A percentile compares a stretch with the other conserved stretches of the same genome.
phyloP scores from a whole-genome alignment of 2,888 invertebrate species.

The Rhingia rostrata region DNA sequence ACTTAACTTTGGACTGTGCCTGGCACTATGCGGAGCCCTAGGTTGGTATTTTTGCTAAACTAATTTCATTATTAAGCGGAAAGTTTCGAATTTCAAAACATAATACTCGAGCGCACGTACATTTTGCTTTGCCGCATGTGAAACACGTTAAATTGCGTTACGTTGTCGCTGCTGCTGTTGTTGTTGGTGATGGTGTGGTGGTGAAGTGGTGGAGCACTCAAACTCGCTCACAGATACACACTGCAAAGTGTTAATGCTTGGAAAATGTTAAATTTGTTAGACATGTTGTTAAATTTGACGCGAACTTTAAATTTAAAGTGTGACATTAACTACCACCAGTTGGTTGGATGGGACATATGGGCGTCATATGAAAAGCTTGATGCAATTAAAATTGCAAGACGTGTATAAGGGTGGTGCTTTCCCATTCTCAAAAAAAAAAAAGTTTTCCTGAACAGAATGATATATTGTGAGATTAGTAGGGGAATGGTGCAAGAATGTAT shows the following conservation, averaged over 20 bases:
- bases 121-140: background rate
- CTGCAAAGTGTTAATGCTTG: constrained; percentile 23
- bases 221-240: background rate
- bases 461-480: no score
- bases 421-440: background rate
- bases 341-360: constrained; percentile 9
- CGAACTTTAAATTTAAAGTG: constrained; percentile 26
- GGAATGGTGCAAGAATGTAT: background rate
- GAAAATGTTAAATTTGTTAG: background rate
- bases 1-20: constrained; percentile 63
- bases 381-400: constrained; percentile 28
- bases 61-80: constrained; percentile 45
- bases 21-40: constrained; percentile 65
- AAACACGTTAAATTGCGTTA: background rate
- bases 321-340: constrained; percentile 32
- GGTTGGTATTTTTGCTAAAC: constrained; percentile 64
- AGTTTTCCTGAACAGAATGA: background rate
- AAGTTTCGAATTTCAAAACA: constrained; percentile 31
- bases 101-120: background rate
- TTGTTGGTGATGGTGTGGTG: no score
- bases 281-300: constrained; percentile 3
- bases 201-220: no score
- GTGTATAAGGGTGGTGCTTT: background rate
- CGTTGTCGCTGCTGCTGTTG: no score
- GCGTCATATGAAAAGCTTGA: constrained; percentile 23